Conservation (phyloP, 2,888 invertebrate species). For the Tetanocera ferruginea region DNA sequence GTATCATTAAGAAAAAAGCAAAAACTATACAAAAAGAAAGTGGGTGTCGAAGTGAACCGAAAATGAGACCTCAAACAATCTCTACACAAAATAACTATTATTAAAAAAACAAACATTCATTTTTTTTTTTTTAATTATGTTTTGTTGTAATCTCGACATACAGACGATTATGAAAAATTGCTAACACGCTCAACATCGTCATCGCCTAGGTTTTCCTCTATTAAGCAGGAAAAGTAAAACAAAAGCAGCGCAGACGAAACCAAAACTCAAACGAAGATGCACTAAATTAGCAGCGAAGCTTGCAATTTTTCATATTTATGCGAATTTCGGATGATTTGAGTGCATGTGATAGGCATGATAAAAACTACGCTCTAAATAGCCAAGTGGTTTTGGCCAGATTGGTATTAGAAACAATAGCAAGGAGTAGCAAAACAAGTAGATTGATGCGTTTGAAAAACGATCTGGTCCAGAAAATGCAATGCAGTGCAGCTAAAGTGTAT, state of each 20-base stretch:
- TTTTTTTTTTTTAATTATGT: too few relatives aligned
- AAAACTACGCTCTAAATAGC: constrained; percentile 64
- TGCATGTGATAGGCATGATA: constrained; percentile 41
- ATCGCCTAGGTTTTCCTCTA: constrained; percentile 14
- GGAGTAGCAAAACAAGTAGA: constrained; percentile 15
- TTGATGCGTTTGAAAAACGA: neutral
- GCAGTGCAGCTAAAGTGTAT: constrained; percentile 58
- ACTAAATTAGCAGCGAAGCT: constrained; percentile 66
- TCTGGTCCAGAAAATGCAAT: constrained; percentile 33
- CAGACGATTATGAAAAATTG: too few relatives aligned
- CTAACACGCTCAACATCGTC: neutral
- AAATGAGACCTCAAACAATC: constrained; percentile 1
- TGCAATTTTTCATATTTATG: constrained; percentile 50
- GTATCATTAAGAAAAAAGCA: neutral
- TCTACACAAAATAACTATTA: constrained; percentile 8
- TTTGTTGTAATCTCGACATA: neutral
- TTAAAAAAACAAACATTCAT: constrained; percentile 3
- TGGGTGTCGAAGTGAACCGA: neutral
- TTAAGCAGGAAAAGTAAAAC: constrained; percentile 21
- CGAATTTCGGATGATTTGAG: constrained; percentile 10
- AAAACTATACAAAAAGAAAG: constrained; percentile 28
- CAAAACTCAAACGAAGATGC: constrained; percentile 50
- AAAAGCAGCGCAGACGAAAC: neutral
- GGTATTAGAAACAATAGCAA: constrained; percentile 34
- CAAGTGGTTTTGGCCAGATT: constrained; percentile 42